Base-by-base conservation (phyloP, 2,113 vertebrate species). In the Rhizomys pruinosus region DNA sequence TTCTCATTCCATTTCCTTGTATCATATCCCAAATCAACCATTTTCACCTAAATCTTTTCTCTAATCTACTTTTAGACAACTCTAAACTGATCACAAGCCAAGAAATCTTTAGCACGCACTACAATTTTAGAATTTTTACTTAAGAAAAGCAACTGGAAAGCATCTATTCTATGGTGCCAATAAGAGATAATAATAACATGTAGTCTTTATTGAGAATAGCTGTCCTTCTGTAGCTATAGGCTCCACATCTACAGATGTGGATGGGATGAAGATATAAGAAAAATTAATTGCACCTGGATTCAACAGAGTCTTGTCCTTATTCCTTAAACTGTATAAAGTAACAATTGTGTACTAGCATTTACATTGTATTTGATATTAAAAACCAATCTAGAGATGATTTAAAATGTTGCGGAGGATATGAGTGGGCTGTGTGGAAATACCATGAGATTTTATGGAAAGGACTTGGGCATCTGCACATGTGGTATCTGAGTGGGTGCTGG, bases 391-490 rank as follows among this genome's bases (percentile, higher is more conserved):
- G 37, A 66, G 22, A 80, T 71, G 27, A 61, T 69, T 42, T 79
- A 69, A 89, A 79, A 19, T 44, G 5, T 69, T 20, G 20, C 32
- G 13, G 77, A 71, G 27, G 37, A 80, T 80, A 29, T 80, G 63
- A 39, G 74, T 80, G 47, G 59, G 63, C 29, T 72, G 12, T 59
- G 37, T 81, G 64, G 20, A 61, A 81, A 90, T 69, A 90, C 29
- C 63, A 61, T 44, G 52, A n/a, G 29, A 19, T 90, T 90, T 90
- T 81, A 71, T 68, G 42, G 66, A 90, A 80, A 72, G 39, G 29
- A 90, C 89, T 81, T 72, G 66, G 68, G 32, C 34, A 47, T 42
- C 52, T 90, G 68, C 37, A 74, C 68, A 73, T 81, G 63, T 82
- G 78, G 68, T 52, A 44, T 47, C 39, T 59, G 29, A 61, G 66